These are phyloP conservation scores for Gyrodactylus bullatarudis DNA, from an alignment of 1,140 invertebrate genomes.

Conservation along the genomic window DNA sequence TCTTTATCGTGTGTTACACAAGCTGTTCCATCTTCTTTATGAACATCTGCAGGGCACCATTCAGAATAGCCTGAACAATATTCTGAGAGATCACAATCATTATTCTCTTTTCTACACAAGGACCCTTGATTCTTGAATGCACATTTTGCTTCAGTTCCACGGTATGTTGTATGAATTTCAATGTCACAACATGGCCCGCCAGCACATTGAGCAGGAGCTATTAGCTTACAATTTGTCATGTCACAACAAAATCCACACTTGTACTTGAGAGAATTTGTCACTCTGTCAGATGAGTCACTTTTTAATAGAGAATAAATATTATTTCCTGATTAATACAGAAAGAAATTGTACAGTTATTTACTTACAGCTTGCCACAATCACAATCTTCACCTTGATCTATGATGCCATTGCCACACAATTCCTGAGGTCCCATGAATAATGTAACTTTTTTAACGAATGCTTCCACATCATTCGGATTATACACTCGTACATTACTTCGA, in stretches of 20 bases:
- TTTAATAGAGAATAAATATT: too few species aligned
- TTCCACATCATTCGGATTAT: too few species aligned
- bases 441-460: too few species aligned
- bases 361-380: background rate
- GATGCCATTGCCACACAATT: background rate
- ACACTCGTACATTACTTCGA: too few species aligned
- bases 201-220: background rate
- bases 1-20: constrained; percentile 24
- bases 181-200: constrained; percentile 1
- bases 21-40: constrained; percentile 45
- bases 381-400: background rate
- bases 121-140: constrained; percentile 34
- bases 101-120: constrained; percentile 35
- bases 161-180: background rate
- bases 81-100: constrained; percentile 74
- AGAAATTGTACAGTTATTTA: too few species aligned
- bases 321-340: too few species aligned
- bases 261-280: too few species aligned
- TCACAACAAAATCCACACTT: background rate
- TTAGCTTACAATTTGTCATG: background rate
- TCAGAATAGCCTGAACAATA: constrained; percentile 67
- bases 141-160: background rate
- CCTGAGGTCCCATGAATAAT: too few species aligned
- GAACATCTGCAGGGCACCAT: constrained; percentile 65
- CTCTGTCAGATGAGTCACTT: too few species aligned